Evolutionary conservation across 2,888 invertebrate species (phyloP).

Genomic region (Blera fallax): DNA sequence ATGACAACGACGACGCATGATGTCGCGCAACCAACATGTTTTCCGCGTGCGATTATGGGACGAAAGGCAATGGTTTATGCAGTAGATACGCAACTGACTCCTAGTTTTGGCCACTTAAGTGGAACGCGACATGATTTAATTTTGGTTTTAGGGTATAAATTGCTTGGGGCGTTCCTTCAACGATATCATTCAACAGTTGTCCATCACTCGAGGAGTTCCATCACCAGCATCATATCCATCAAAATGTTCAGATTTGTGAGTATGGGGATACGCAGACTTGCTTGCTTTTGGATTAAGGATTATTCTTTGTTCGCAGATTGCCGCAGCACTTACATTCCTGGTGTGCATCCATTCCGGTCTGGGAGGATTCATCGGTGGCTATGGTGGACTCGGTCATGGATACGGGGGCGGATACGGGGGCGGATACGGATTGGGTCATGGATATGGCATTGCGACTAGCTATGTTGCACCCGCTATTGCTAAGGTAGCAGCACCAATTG

Average conservation of each 20-base stretch:
- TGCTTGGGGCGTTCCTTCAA: slow-evolving; percentile 23
- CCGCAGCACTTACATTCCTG: slow-evolving; percentile 73
- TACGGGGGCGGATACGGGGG: slow-evolving; percentile 70
- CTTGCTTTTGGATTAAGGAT: not conserved
- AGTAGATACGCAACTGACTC: slow-evolving; percentile 19
- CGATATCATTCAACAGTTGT: slow-evolving; percentile 65
- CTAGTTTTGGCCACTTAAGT: not conserved
- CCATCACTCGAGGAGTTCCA: slow-evolving; percentile 54
- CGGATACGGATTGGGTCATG: slow-evolving; percentile 58
- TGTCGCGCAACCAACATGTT: slow-evolving; percentile 55
- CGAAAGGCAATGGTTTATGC: slow-evolving; percentile 28
- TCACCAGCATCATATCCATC: slow-evolving; percentile 34
- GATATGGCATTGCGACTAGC: slow-evolving; percentile 74
- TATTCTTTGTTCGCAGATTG: slow-evolving; percentile 73
- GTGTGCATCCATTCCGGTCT: slow-evolving; percentile 75
- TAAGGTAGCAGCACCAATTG: slow-evolving; percentile 39
- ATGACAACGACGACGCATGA: not conserved
- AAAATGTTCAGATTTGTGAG: slow-evolving; percentile 75
- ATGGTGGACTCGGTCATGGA: slow-evolving; percentile 71
- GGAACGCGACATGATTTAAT: slow-evolving; percentile 27
- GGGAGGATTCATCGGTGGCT: slow-evolving; percentile 75
- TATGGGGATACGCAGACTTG: not conserved
- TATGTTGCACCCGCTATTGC: slow-evolving; percentile 71
- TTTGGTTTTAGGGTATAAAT: slow-evolving; percentile 49
- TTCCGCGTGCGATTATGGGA: slow-evolving; percentile 43